Evolutionary conservation across 1,140 invertebrate genomes (phyloP), one percentile per base, ranked within the genome.

Genomic region (Hyphantria cunea): DNA sequence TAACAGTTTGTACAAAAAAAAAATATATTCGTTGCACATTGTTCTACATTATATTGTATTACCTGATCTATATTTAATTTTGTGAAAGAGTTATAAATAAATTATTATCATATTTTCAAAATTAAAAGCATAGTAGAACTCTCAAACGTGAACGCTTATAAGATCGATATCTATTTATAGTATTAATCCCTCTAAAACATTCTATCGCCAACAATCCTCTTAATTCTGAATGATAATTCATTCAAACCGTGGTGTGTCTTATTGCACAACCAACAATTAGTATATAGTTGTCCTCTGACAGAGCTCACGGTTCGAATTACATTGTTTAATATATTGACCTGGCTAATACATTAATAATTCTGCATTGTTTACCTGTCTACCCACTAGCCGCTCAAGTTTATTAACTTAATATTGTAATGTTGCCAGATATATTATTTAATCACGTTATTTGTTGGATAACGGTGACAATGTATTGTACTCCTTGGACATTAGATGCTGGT

Each of bases 201-300:
- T 47, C 42, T 56, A 45, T n/a, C 15, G 9, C 14, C 34, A 45
- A 25, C 55, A 41, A 49, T 49, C 56, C 37, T 51, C 56, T 51
- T 60, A 55, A 69, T 54, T 70, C 50, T 41, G 14, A 44, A 74
- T 70, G 68, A 53, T 63, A 74, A 74, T 68, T 54, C 54, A 74
- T 74, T 70, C 72, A 61, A 44, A 63, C 61, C 47, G 66, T 71
- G n/a, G n/a, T 66, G 62, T 68, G 34, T 25, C 15, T 31, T 8
- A 11, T 62, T 66, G 60, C 68, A 58, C 63, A 70, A 68, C 62
- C 66, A 52, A 66, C 61, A 74, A 74, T 74, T 74, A 74, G 70
- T 55, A 51, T 37, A 66, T 51, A 52, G 52, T 68, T 64, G 49
- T 64, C 64, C 53, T 42, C 50, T 48, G 66, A 48, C 71, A 44